Evolutionary conservation across 2,888 invertebrate genomes (phyloP), one percentile per base, ranked within the genome.

Genomic region (Lasioglossum figueresi): DNA sequence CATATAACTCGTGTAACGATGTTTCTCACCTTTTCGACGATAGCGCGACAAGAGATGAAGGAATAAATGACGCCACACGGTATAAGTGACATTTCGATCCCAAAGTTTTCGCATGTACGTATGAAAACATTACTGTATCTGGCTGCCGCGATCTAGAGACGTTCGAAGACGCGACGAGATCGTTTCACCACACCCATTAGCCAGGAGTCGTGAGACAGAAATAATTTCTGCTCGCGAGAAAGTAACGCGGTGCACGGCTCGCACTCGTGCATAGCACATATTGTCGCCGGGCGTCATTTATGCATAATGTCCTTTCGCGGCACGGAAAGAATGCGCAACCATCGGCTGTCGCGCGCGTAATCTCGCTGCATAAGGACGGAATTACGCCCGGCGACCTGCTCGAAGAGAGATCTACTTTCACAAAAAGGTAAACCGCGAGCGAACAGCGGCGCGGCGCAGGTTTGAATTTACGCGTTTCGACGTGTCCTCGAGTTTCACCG

Each of bases 361-460:
- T 87, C 83, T 70, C 76, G 71, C 82, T 74, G 80, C 85, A 45
- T 76, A 85, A 82, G 85, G 85, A 87, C 83, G 83, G 79, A 87
- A 81, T 86, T 79, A 76, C 77, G 86, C 72, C 45, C 76, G 68
- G 80, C 82, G 81, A 80, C 82, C 59, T 56, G 80, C n/a, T 48
- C 80, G 43, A 75, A 84, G 70, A 84, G 82, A 83, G 85, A 87
- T 85, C 82, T 80, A 85, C 86, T 87, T 87, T 87, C 86, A 85
- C 85, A 85, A 85, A 87, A 85, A 84, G 68, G 80, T 78, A 85
- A 85, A 80, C 76, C 75, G 79, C 85, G 80, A 85, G 12, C 31
- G 75, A 63, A 68, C 63, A 52, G 45, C 23, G 48, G 4, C 43
- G 79, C 43, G 37, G 40, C 27, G 76, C 56, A 45, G 76, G 34